A percentile compares a stretch with the other conserved stretches of the same genome.
Evolutionary conservation across 2,797 vertebrate species (phyloP).

Genomic region (Perodicticus potto): DNA sequence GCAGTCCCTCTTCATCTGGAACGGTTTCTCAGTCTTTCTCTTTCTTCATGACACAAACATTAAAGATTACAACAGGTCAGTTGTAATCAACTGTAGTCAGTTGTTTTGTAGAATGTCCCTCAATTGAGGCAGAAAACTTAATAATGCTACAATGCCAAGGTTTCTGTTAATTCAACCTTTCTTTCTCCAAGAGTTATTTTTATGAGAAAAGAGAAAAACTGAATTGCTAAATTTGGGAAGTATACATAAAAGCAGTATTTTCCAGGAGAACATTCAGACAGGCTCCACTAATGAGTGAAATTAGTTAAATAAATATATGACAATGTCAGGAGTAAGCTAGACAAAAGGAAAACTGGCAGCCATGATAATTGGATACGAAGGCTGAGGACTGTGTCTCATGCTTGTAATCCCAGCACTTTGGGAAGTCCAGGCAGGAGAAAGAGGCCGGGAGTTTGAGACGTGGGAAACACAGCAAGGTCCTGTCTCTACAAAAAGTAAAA

Average conservation of each 20-base stretch:
- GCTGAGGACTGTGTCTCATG: not conserved
- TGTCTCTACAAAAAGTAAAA: not conserved
- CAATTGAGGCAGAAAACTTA: slow-evolving; percentile 10
- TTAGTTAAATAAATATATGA: not conserved
- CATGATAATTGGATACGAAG: slow-evolving; percentile 18
- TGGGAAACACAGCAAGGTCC: not conserved
- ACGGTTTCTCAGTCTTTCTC: not conserved
- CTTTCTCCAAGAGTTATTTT: slow-evolving; percentile 57
- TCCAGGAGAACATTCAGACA: not conserved
- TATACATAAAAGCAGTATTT: not conserved
- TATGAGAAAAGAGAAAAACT: slow-evolving; percentile 41
- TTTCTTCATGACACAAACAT: not conserved
- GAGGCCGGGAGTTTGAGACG: not conserved
- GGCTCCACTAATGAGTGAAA: not conserved
- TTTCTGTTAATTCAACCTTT: slow-evolving; percentile 19
- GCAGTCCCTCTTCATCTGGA: not conserved
- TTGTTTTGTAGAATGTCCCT: not conserved
- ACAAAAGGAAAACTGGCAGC: not conserved
- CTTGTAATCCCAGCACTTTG: not conserved
- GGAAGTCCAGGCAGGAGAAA: not conserved
- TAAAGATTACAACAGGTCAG: not conserved
- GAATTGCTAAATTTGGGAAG: not conserved
- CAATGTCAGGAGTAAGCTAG: not conserved
- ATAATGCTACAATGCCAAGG: not conserved
- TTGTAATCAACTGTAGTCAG: not conserved